A percentile compares a stretch with the other conserved stretches of the same genome.
Conservation (phyloP, 2,113 vertebrate genomes). For the Oncorhynchus mykiss region DNA sequence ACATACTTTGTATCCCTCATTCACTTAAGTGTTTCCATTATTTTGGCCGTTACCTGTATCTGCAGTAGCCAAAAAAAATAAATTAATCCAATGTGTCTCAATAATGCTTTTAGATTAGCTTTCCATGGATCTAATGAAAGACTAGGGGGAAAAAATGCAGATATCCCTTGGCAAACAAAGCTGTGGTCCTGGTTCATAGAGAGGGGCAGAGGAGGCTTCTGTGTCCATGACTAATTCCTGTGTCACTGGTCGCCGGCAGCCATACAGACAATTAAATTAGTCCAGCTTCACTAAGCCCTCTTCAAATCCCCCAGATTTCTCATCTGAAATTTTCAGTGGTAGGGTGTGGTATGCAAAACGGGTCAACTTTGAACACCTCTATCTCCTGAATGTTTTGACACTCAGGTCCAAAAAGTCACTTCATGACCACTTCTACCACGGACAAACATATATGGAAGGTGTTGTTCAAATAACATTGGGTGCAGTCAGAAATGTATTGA, state of each 20-base stretch:
- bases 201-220: background rate
- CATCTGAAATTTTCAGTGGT: background rate
- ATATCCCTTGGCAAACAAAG: background rate
- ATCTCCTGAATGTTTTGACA: too few relatives aligned
- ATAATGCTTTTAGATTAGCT: background rate
- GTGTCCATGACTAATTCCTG: conserved; percentile 39
- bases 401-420: too few relatives aligned
- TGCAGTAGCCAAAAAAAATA: background rate
- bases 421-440: too few relatives aligned
- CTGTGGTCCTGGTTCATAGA: background rate
- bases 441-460: too few relatives aligned
- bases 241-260: conserved; percentile 32
- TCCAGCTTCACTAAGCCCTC: conserved; percentile 18
- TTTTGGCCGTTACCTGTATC: too few relatives aligned
- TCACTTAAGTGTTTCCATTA: too few relatives aligned
- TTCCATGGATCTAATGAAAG: background rate
- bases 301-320: conserved; percentile 15
- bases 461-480: too few relatives aligned
- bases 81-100: background rate
- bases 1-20: too few relatives aligned
- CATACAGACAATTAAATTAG: conserved; percentile 41
- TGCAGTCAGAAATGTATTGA: too few relatives aligned
- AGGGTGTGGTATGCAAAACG: too few relatives aligned
- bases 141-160: background rate
- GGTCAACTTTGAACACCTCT: too few relatives aligned